Percentiles rank a stretch among this genome's conserved stretches.
Evolutionary conservation across 1,140 invertebrate species (phyloP).

Genomic region (Hirudo medicinalis): DNA sequence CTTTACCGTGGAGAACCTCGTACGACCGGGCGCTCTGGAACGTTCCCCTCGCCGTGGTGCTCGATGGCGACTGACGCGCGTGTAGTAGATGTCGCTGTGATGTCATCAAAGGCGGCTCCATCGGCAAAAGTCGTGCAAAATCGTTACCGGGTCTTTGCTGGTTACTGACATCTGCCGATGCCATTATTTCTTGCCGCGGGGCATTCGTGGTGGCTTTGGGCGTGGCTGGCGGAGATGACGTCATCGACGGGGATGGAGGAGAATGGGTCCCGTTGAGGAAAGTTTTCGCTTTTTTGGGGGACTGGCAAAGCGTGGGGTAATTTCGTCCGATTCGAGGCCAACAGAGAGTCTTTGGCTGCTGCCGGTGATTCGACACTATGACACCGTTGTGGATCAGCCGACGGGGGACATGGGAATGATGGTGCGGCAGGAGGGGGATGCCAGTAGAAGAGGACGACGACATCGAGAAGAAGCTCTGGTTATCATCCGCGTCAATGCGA

Average conservation of each 20-base stretch:
- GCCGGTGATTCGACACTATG: neutral
- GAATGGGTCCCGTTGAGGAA: neutral
- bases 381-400: neutral
- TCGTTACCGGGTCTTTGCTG: too few relatives aligned
- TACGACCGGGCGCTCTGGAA: neutral
- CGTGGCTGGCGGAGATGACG: neutral
- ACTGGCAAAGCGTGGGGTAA: neutral
- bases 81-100: too few relatives aligned
- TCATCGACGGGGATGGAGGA: neutral
- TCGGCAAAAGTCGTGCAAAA: too few relatives aligned
- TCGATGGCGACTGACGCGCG: neutral
- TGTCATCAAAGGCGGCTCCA: too few relatives aligned
- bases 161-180: too few relatives aligned
- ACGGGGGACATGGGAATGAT: neutral
- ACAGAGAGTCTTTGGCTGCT: neutral
- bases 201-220: neutral
- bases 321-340: neutral
- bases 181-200: neutral
- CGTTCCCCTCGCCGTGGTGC: neutral
- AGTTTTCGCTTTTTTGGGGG: neutral
- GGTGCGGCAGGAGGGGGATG: too few relatives aligned
- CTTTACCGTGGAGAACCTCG: neutral
- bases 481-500: neutral
- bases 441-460: neutral
- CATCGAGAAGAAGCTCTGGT: neutral